phyloP scores from a whole-genome alignment of 2,113 vertebrate genomes.

The Furnarius figulus region DNA sequence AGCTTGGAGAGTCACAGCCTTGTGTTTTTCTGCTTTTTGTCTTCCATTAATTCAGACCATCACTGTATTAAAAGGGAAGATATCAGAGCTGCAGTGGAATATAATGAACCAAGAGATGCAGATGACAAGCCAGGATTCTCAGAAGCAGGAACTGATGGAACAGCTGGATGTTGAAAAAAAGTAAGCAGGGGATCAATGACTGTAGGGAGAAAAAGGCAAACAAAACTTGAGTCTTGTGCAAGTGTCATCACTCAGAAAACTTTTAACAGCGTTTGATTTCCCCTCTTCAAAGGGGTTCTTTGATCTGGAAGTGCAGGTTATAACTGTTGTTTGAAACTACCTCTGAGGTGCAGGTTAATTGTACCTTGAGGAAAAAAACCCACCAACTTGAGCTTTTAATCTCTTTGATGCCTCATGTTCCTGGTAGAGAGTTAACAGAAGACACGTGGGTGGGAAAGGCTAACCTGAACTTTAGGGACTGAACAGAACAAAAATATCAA shows the following conservation, averaged over 20 bases:
- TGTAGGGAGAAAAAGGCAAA: constrained; percentile 10
- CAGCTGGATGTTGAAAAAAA: constrained; percentile 85
- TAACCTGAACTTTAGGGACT: background rate
- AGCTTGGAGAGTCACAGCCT: background rate
- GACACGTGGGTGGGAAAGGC: background rate
- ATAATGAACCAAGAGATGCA: constrained; percentile 86
- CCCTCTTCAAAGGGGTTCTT: constrained; percentile 50
- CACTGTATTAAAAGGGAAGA: constrained; percentile 80
- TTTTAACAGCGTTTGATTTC: constrained; percentile 42
- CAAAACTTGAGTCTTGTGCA: constrained; percentile 18
- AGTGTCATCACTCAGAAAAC: constrained; percentile 25
- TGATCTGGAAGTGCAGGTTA: constrained; percentile 48
- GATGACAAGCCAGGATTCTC: constrained; percentile 78
- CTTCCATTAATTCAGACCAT: constrained; percentile 71
- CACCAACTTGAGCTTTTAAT: background rate
- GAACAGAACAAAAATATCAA: background rate
- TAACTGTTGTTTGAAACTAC: background rate
- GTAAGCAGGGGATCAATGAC: constrained; percentile 73
- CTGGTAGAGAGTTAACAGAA: background rate
- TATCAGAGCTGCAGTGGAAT: constrained; percentile 86
- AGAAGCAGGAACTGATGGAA: constrained; percentile 88
- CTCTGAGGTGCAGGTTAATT: constrained; percentile 40
- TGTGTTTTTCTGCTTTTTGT: background rate
- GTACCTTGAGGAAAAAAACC: background rate
- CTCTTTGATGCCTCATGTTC: background rate